phyloP scores from a whole-genome alignment of 2,888 invertebrate genomes.

The Aethes cnicana region DNA sequence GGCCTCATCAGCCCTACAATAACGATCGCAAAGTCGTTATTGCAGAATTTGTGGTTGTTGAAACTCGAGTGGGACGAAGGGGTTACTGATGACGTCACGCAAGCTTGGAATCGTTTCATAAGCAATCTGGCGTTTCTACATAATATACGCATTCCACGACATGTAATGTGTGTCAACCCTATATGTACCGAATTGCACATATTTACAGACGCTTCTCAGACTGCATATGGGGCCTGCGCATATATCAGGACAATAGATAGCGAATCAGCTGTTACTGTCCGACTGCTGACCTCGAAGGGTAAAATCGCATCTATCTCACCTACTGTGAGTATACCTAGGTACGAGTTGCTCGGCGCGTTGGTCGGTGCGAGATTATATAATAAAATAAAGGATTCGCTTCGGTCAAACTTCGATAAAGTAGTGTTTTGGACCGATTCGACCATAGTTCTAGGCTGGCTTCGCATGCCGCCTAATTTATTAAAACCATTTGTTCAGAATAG shows the following conservation, averaged over 20 bases:
- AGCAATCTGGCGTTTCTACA: neutral
- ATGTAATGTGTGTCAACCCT: conserved; percentile 3
- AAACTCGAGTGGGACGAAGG: conserved; percentile 22
- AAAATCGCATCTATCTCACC: conserved; percentile 38
- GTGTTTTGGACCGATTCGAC: conserved; percentile 39
- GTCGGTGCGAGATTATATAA: conserved; percentile 33
- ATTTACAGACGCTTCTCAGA: conserved; percentile 35
- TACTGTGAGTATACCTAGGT: conserved; percentile 37
- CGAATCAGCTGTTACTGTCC: conserved; percentile 19
- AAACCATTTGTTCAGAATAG: conserved; percentile 39
- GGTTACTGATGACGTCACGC: conserved; percentile 8
- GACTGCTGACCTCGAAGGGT: conserved; percentile 38
- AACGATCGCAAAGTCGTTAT: conserved; percentile 1
- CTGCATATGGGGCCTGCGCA: conserved; percentile 37
- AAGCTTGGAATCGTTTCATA: conserved; percentile 10
- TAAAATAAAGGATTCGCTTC: conserved; percentile 30
- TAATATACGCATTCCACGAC: conserved; percentile 7
- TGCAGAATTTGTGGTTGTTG: conserved; percentile 14
- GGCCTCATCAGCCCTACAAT: neutral
- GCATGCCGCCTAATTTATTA: conserved; percentile 34
- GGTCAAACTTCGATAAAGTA: conserved; percentile 28
- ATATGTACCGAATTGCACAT: conserved; percentile 26
- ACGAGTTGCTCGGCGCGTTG: conserved; percentile 38
- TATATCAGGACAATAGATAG: conserved; percentile 33
- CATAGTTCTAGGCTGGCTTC: conserved; percentile 37